A percentile compares a stretch with the other conserved stretches of the same genome.
Evolutionary conservation across 2,797 vertebrate species (phyloP).

Genomic region (Amphiprion clarkii): DNA sequence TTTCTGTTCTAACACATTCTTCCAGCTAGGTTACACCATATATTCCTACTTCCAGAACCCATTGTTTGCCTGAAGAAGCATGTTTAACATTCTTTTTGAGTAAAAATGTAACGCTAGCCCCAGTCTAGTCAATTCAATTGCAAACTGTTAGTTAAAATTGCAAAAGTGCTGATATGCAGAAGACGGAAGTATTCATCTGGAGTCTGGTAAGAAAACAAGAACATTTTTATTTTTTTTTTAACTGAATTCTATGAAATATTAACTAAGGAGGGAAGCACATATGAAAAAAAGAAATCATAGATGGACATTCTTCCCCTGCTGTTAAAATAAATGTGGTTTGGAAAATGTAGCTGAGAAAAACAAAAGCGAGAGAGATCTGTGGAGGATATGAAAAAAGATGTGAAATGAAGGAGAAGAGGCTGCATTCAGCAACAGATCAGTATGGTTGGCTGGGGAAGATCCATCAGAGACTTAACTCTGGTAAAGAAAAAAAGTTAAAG

Average conservation of each 20-base stretch:
- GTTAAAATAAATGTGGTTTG: neutral
- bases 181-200: slow-evolving; percentile 3
- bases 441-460: slow-evolving; percentile 39
- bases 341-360: slow-evolving; percentile 20
- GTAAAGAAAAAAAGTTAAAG: slow-evolving; percentile 43
- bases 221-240: slow-evolving; percentile 5
- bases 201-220: slow-evolving; percentile 22
- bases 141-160: slow-evolving; percentile 22
- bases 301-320: slow-evolving; percentile 5
- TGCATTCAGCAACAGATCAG: slow-evolving; percentile 53
- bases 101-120: slow-evolving; percentile 23
- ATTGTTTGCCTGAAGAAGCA: slow-evolving; percentile 1
- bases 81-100: slow-evolving; percentile 19
- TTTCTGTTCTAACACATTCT: no score
- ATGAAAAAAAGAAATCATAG: neutral
- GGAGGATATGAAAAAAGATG: slow-evolving; percentile 16
- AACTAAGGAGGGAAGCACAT: slow-evolving; percentile 6
- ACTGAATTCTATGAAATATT: slow-evolving; percentile 23
- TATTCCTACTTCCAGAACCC: slow-evolving; percentile 22
- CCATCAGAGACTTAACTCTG: slow-evolving; percentile 43
- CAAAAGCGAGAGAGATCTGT: slow-evolving; percentile 8
- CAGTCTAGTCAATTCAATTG: slow-evolving; percentile 39
- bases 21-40: no score
- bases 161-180: slow-evolving; percentile 31
- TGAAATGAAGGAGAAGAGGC: slow-evolving; percentile 34